phyloP scores from a whole-genome alignment of 2,888 invertebrate genomes.

The Drosophila monieri region DNA sequence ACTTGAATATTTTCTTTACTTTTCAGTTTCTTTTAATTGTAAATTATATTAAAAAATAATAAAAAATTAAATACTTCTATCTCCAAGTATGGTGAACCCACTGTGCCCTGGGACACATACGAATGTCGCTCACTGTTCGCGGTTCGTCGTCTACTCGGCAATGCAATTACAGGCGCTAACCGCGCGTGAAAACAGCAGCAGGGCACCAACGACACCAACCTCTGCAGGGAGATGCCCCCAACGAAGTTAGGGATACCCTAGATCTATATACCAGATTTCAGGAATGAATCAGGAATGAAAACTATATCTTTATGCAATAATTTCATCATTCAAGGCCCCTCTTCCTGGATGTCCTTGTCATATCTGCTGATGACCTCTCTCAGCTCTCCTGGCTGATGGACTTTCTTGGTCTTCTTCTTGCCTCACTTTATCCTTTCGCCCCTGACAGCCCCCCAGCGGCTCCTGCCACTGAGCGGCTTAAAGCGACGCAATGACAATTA shows the following conservation, averaged over 20 bases:
- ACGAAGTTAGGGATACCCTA: conserved; percentile 11
- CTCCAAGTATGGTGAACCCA: neutral
- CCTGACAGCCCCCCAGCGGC: conserved; percentile 14
- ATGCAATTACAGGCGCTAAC: conserved; percentile 77
- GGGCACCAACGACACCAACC: conserved; percentile 13
- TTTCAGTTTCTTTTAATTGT: too few relatives aligned
- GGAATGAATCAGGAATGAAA: too few relatives aligned
- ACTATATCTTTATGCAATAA: too few relatives aligned
- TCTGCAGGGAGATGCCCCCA: conserved; percentile 9
- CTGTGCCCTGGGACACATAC: conserved; percentile 18
- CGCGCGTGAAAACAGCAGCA: conserved; percentile 69
- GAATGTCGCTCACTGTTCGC: conserved; percentile 46
- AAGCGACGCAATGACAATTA: conserved; percentile 74
- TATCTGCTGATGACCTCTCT: neutral
- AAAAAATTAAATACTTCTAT: neutral
- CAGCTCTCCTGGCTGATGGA: conserved; percentile 20
- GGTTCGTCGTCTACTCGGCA: conserved; percentile 75
- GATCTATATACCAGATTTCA: neutral
- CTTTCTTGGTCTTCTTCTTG: conserved; percentile 21
- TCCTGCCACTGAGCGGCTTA: conserved; percentile 64
- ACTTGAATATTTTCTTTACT: too few relatives aligned
- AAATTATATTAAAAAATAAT: too few relatives aligned
- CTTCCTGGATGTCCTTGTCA: neutral
- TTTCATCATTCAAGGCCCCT: too few relatives aligned
- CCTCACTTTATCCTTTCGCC: conserved; percentile 10